These are phyloP conservation scores for Xenops minutus DNA, from an alignment of 2,797 vertebrate genomes.

Conservation along the genomic window DNA sequence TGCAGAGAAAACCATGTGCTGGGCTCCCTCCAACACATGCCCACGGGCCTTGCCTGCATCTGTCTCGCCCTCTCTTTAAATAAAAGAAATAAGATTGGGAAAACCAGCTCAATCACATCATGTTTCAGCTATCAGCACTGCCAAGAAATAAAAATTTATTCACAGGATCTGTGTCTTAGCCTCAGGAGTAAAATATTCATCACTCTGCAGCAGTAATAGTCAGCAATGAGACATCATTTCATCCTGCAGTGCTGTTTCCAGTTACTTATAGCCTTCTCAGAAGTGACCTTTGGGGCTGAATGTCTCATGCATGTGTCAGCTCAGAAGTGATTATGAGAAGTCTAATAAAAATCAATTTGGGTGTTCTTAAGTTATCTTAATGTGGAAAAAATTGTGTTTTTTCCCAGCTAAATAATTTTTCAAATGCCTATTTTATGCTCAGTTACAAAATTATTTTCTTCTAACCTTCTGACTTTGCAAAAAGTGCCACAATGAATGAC, in stretches of 20 bases:
- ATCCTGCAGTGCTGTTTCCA: slow-evolving; percentile 44
- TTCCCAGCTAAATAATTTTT: slow-evolving; percentile 32
- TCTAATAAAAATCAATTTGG: slow-evolving; percentile 55
- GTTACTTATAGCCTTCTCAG: slow-evolving; percentile 48
- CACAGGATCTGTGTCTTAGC: neutral
- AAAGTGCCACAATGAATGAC: neutral
- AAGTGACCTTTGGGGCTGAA: slow-evolving; percentile 51
- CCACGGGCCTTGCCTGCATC: fast-evolving
- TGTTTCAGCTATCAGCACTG: neutral
- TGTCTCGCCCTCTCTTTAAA: neutral
- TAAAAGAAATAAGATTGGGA: neutral
- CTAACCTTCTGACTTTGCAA: neutral
- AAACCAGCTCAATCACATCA: neutral
- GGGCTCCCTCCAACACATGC: fast-evolving
- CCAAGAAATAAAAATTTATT: neutral
- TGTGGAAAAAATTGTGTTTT: slow-evolving; percentile 35
- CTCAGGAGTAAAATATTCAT: slow-evolving; percentile 23
- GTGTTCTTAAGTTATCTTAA: slow-evolving; percentile 56
- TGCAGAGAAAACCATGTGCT: fast-evolving
- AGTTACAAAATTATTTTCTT: slow-evolving; percentile 32
- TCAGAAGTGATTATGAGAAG: slow-evolving; percentile 41
- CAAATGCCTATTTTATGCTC: slow-evolving; percentile 39
- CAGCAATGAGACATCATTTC: slow-evolving; percentile 6
- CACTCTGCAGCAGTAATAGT: neutral
- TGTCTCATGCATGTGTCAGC: slow-evolving; percentile 58